A percentile compares a stretch with the other conserved stretches of the same genome.
Conservation (phyloP, 2,888 invertebrate genomes). For the Diarsia brunnea region DNA sequence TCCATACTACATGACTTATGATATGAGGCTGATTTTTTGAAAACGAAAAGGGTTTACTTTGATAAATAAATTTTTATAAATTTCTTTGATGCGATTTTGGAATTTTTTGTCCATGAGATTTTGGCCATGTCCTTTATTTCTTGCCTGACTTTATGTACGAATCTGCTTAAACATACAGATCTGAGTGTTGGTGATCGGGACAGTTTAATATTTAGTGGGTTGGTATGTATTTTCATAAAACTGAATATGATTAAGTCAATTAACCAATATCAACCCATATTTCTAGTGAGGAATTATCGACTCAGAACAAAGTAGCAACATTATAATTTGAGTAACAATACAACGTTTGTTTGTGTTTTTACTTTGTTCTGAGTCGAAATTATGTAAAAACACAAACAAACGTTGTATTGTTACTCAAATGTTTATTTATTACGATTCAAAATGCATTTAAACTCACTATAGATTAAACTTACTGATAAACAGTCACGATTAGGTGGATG, state of each 20-base stretch:
- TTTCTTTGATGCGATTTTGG: no score
- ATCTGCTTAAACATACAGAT: no score
- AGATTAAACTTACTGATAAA: conserved; percentile 54
- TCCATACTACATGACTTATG: no score
- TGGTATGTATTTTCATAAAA: background rate
- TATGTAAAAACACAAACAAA: conserved; percentile 9
- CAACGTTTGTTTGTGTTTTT: no score
- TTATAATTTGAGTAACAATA: no score
- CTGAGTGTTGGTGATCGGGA: background rate
- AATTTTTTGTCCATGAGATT: no score
- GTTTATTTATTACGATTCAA: background rate
- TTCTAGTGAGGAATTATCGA: background rate
- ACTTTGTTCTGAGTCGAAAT: background rate
- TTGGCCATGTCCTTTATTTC: no score
- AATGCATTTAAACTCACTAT: conserved; percentile 30
- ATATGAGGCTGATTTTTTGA: no score
- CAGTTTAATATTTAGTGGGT: background rate
- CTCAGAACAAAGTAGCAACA: no score
- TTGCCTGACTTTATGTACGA: no score
- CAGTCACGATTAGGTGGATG: conserved; percentile 23
- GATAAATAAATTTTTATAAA: no score
- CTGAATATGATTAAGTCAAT: background rate
- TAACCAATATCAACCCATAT: background rate
- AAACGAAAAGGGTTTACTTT: no score
- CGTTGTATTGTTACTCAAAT: background rate